Evolutionary conservation across 2,888 invertebrate species (phyloP).

Genomic region (Athalia rosae): DNA sequence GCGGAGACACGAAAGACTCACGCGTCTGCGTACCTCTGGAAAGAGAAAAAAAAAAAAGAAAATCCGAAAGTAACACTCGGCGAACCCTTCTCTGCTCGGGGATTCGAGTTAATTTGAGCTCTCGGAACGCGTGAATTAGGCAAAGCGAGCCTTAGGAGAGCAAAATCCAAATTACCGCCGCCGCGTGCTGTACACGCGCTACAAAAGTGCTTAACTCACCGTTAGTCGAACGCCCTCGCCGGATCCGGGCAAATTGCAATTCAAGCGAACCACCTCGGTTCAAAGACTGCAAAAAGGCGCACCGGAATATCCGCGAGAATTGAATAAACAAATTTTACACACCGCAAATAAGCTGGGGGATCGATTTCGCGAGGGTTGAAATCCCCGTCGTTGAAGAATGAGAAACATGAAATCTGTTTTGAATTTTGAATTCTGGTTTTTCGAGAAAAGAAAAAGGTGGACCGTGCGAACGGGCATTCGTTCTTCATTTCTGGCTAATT

Average conservation of each 20-base stretch:
- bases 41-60: background rate
- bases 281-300: background rate
- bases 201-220: background rate
- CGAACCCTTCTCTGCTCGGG: conserved; percentile 10
- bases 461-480: conserved; percentile 9
- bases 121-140: background rate
- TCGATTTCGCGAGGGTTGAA: too few relatives aligned
- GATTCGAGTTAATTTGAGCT: conserved; percentile 33
- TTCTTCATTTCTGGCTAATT: conserved; percentile 34
- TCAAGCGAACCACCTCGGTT: too few relatives aligned
- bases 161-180: conserved; percentile 7
- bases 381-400: too few relatives aligned
- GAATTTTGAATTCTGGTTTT: background rate
- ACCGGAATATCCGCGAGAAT: background rate
- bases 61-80: conserved; percentile 15
- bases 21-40: background rate
- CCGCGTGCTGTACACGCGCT: background rate
- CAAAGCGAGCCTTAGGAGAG: background rate
- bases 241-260: too few relatives aligned
- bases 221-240: too few relatives aligned
- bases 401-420: background rate
- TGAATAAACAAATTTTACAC: background rate
- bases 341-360: background rate
- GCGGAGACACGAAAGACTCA: conserved; percentile 28
- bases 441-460: background rate